Evolutionary conservation across 2,113 vertebrate species (phyloP), one percentile per base, ranked within the genome.

Genomic region (Holacanthus passer): DNA sequence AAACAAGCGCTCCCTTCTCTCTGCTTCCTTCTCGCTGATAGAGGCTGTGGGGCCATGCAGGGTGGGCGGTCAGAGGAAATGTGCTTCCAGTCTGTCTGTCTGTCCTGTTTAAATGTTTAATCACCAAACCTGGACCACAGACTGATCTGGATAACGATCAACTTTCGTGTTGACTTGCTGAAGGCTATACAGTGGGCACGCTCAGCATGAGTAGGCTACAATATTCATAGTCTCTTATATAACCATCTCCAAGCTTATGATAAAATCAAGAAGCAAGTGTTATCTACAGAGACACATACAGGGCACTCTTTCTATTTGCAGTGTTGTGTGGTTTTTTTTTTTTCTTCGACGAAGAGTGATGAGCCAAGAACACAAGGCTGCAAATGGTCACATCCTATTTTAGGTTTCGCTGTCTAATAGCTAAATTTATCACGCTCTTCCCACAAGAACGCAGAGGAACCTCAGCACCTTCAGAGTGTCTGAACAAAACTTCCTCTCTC

Each of bases 181-280:
- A 52, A 73, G 84, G 87, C 84, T 69, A 24, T 73, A 50, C 60
- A 81, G 86, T 79, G 71, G 83, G 81, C 53, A 78, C 17, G 5
- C 78, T 80, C 75, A 84, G 83, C 81, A 75, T 66, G 82, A 85
- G 83, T 79, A 82, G 86, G 91, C 78, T 82, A 50, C 83, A 88
- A 78, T 73, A 90, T 84, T 82, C 84, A 89, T 68, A 75, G 37
- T 35, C 56, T 87, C 81, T 91, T 92, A 91, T 74, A 81, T 87
- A 91, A 88, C 41, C 39, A 60, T 78, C 82, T 79, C 19, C 50
- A 55, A 48, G 17, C 73, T 81, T 73, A 35, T 84, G 77, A 87
- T 81, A 82, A 88, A 60, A 88, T 87, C 87, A 85, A 73, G 83
- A 86, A 81, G 69, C 56, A 84, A 69, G 86, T 73, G 67, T 86